phyloP scores from a whole-genome alignment of 2,113 vertebrate species.

The Mastomys coucha region DNA sequence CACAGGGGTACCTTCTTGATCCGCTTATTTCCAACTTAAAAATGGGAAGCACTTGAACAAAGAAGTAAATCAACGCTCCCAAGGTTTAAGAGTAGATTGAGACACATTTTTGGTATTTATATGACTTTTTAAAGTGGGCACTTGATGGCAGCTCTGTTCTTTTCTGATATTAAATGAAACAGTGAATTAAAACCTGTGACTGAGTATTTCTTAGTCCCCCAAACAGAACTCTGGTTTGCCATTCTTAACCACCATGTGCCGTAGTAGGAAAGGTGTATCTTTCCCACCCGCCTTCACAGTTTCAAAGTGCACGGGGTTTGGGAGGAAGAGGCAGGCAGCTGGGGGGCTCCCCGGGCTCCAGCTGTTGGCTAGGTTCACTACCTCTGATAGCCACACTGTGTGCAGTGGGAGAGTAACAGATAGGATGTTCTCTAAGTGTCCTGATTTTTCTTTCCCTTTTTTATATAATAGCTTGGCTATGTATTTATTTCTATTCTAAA shows the following conservation, averaged over 20 bases:
- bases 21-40: not conserved
- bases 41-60: not conserved
- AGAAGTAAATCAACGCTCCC: not conserved
- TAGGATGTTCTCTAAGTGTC: not conserved
- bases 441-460: not conserved
- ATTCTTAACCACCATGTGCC: not conserved
- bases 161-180: not conserved
- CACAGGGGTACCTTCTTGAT: not conserved
- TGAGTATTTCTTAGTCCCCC: too few species aligned
- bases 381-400: not conserved
- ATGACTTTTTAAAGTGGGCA: not conserved
- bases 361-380: fast-evolving
- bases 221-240: not conserved
- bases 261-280: not conserved
- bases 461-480: not conserved
- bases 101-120: not conserved
- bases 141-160: not conserved
- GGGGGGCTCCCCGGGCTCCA: not conserved
- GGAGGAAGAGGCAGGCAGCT: not conserved
- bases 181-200: not conserved
- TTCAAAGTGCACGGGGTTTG: not conserved
- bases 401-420: not conserved
- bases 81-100: not conserved
- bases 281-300: not conserved
- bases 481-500: not conserved